Conservation (phyloP, 2,797 vertebrate species). For the Harpagifer antarcticus region DNA sequence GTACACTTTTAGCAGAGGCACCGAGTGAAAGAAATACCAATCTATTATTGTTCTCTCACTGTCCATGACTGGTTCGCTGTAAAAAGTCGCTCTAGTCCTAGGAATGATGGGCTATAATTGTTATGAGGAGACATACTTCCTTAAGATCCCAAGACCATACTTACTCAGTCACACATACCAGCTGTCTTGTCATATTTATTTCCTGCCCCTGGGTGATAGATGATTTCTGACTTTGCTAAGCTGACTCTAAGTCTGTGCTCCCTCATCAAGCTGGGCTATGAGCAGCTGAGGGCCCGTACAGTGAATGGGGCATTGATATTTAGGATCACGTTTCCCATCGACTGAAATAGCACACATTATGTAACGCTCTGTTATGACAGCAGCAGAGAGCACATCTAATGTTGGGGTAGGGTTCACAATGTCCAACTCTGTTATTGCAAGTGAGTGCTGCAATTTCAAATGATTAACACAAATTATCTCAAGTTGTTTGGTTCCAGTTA, state of each 20-base stretch:
- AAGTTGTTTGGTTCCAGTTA: slow-evolving; percentile 4
- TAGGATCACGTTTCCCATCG: slow-evolving; percentile 74
- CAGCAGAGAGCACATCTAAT: slow-evolving; percentile 41
- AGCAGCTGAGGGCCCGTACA: slow-evolving; percentile 70
- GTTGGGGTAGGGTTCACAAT: slow-evolving; percentile 12
- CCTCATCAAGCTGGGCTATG: slow-evolving; percentile 66
- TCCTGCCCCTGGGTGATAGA: slow-evolving; percentile 42
- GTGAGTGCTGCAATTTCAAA: slow-evolving; percentile 19
- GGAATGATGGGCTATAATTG: slow-evolving; percentile 20
- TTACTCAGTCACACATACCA: slow-evolving; percentile 52
- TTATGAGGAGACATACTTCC: slow-evolving; percentile 25
- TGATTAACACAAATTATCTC: slow-evolving; percentile 21
- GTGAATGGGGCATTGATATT: slow-evolving; percentile 75
- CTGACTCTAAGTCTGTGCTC: slow-evolving; percentile 57
- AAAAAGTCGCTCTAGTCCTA: neutral
- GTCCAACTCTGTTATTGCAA: slow-evolving; percentile 7
- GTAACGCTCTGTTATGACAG: slow-evolving; percentile 72
- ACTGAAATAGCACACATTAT: slow-evolving; percentile 76
- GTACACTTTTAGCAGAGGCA: no score
- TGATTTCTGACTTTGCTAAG: slow-evolving; percentile 63
- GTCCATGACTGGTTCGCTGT: slow-evolving; percentile 2
- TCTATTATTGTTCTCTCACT: neutral
- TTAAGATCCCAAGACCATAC: slow-evolving; percentile 31
- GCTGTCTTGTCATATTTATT: slow-evolving; percentile 41
- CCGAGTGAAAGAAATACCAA: neutral